Conservation (phyloP, 2,888 invertebrate genomes). For the Crioceris asparagi region DNA sequence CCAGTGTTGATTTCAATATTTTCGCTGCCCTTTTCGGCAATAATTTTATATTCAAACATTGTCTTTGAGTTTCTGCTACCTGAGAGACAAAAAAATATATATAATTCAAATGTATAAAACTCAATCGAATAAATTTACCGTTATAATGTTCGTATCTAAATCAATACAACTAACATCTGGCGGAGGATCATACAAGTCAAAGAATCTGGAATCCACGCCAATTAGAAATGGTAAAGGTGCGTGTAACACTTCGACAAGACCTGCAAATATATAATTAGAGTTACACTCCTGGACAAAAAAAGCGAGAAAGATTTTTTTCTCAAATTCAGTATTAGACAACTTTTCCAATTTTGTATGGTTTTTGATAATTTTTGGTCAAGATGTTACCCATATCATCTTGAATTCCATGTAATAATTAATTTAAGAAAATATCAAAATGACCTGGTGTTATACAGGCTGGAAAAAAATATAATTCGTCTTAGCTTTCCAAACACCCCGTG, state of each 20-base stretch:
- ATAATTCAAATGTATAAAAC: neutral
- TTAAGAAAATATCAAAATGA: no score
- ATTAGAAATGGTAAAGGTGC: conserved; percentile 96
- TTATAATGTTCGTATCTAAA: conserved; percentile 94
- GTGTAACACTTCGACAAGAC: conserved; percentile 89
- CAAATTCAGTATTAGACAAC: no score
- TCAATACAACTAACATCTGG: conserved; percentile 96
- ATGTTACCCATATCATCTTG: no score
- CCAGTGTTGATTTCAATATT: conserved; percentile 66
- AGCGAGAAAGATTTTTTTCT: no score
- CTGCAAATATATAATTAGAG: conserved; percentile 41
- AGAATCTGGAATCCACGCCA: conserved; percentile 94
- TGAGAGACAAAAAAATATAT: conserved; percentile 23
- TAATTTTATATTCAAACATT: conserved; percentile 61
- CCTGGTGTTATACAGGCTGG: no score
- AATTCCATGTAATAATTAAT: no score
- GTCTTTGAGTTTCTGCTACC: conserved; percentile 81
- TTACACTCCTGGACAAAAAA: no score
- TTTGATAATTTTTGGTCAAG: no score
- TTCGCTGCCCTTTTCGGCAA: conserved; percentile 82
- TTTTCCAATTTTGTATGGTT: no score
- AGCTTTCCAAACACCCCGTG: no score
- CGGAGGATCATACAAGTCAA: conserved; percentile 94
- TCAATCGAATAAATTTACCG: conserved; percentile 43
- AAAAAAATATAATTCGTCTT: no score